phyloP scores from a whole-genome alignment of 2,888 invertebrate genomes.

The Drosophila paranaensis region DNA sequence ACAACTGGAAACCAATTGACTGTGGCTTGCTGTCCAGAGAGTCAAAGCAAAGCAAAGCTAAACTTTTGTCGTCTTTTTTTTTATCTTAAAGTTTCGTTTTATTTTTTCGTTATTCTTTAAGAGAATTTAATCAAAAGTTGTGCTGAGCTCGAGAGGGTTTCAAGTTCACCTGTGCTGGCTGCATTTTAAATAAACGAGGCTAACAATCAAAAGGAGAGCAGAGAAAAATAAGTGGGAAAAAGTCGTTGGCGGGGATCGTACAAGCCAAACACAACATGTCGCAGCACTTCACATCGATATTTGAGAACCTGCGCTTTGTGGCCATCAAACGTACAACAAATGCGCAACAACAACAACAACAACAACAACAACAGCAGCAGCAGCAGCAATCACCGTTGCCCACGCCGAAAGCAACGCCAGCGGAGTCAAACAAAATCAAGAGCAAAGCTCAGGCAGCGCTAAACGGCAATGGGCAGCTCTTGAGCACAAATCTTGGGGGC shows the following conservation, averaged over 20 bases:
- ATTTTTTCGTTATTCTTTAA: slow-evolving; percentile 14
- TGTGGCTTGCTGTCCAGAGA: slow-evolving; percentile 24
- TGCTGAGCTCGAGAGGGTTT: slow-evolving; percentile 33
- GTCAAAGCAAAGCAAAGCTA: slow-evolving; percentile 10
- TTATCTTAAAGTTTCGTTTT: slow-evolving; percentile 9
- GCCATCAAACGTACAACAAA: slow-evolving; percentile 74
- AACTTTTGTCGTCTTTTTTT: slow-evolving; percentile 27
- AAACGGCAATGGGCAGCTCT: slow-evolving; percentile 67
- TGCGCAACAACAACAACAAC: slow-evolving; percentile 62
- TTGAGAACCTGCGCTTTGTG: slow-evolving; percentile 84
- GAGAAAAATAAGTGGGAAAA: slow-evolving; percentile 18
- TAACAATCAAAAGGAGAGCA: slow-evolving; percentile 32
- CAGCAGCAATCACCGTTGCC: slow-evolving; percentile 54
- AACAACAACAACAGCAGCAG: slow-evolving; percentile 52
- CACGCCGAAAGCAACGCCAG: slow-evolving; percentile 37
- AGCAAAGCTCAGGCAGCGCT: slow-evolving; percentile 60
- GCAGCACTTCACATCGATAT: slow-evolving; percentile 83
- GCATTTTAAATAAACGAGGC: slow-evolving; percentile 69
- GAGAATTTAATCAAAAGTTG: slow-evolving; percentile 75
- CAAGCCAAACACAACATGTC: slow-evolving; percentile 80
- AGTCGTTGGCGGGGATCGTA: slow-evolving; percentile 8
- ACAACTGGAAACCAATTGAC: slow-evolving; percentile 31
- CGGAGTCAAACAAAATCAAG: slow-evolving; percentile 66
- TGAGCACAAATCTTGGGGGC: slow-evolving; percentile 56
- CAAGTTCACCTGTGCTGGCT: slow-evolving; percentile 65